These are phyloP conservation scores for Drosophila pandora DNA, from an alignment of 1,140 invertebrate genomes.

Conservation along the genomic window DNA sequence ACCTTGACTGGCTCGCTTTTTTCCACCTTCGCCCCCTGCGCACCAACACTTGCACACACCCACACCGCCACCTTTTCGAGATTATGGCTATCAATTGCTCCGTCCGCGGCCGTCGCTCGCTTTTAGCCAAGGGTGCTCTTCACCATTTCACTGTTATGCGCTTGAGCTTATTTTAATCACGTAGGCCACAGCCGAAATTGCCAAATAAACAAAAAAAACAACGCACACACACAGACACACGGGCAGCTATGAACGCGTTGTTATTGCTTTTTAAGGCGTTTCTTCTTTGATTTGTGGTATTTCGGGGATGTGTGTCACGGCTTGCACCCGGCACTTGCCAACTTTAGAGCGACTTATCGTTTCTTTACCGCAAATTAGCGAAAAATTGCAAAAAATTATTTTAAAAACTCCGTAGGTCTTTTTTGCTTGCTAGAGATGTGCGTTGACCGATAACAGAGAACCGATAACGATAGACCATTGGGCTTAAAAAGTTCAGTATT, in stretches of 20 bases:
- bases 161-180: constrained; percentile 72
- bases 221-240: constrained; percentile 31
- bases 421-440: constrained; percentile 28
- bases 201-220: constrained; percentile 63
- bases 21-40: constrained; percentile 27
- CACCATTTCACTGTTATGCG: constrained; percentile 43
- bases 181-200: constrained; percentile 59
- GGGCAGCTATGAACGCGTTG: constrained; percentile 39
- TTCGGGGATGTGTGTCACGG: not conserved
- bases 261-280: constrained; percentile 23
- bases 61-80: constrained; percentile 15
- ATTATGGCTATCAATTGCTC: constrained; percentile 49
- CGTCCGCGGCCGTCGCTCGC: constrained; percentile 32
- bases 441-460: constrained; percentile 8
- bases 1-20: constrained; percentile 52
- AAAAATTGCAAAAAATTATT: constrained; percentile 13
- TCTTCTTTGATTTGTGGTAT: not conserved
- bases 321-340: not conserved
- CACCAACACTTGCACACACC: constrained; percentile 6
- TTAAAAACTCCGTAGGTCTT: constrained; percentile 5
- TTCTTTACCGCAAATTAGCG: constrained; percentile 1
- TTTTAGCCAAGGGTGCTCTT: constrained; percentile 47
- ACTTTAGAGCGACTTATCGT: not conserved
- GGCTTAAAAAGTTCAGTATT: not conserved
- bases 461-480: not conserved